Evolutionary conservation across 2,888 invertebrate genomes (phyloP).

Genomic region (Nymphalis urticae): DNA sequence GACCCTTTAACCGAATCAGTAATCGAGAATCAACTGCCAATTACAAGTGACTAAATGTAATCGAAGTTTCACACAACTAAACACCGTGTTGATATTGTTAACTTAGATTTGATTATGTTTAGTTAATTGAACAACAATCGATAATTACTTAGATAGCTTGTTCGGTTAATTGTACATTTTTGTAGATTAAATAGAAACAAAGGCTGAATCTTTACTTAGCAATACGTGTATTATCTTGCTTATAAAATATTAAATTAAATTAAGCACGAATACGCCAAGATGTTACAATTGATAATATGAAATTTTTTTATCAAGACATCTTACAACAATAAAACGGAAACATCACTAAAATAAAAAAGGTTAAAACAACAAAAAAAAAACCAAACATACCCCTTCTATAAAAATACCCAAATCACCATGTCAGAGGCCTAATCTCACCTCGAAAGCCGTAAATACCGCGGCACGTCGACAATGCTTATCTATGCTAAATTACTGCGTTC

Average conservation of each 20-base stretch:
- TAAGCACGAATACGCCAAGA: too few relatives aligned
- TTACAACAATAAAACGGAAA: not conserved
- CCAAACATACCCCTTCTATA: constrained; percentile 23
- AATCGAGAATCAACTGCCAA: constrained; percentile 21
- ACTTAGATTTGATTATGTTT: constrained; percentile 16
- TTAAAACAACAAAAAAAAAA: not conserved
- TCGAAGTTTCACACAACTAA: constrained; percentile 22
- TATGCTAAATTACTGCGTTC: constrained; percentile 57
- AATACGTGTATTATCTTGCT: too few relatives aligned
- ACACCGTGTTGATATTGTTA: constrained; percentile 21
- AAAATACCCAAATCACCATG: constrained; percentile 22
- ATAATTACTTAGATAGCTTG: not conserved
- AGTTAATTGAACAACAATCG: not conserved
- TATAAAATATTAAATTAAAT: too few relatives aligned
- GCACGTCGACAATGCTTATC: constrained; percentile 54
- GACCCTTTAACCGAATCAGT: constrained; percentile 16
- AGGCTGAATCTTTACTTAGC: too few relatives aligned
- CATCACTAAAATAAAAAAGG: not conserved
- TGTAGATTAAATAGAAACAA: not conserved
- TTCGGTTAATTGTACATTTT: not conserved
- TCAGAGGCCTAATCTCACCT: constrained; percentile 46
- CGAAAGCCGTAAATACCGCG: constrained; percentile 49
- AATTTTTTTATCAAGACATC: not conserved
- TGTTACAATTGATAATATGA: too few relatives aligned
- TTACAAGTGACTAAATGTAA: constrained; percentile 27